These are phyloP conservation scores for Drosophila ercepeae DNA, from an alignment of 1,140 invertebrate genomes.

Conservation along the genomic window DNA sequence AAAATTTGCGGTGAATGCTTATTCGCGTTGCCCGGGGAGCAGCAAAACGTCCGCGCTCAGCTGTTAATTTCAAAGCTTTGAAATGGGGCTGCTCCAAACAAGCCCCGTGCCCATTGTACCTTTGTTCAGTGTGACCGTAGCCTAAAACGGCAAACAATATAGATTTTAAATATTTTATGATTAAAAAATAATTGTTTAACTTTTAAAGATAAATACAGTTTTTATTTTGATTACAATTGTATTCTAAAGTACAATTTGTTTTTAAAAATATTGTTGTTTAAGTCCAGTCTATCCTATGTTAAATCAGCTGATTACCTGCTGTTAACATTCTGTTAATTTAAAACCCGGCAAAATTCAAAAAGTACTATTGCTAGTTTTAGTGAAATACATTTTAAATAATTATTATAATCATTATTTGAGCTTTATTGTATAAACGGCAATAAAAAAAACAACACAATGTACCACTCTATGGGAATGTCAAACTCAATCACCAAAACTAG, in stretches of 20 bases:
- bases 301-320: not conserved
- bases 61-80: not conserved
- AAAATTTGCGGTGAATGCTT: not conserved
- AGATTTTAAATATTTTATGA: too few relatives aligned
- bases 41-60: not conserved
- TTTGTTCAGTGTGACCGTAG: not conserved
- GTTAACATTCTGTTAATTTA: not conserved
- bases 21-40: not conserved
- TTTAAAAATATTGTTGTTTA: too few relatives aligned
- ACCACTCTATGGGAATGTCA: not conserved
- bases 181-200: too few relatives aligned
- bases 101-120: not conserved
- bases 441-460: too few relatives aligned
- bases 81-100: not conserved
- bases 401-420: not conserved
- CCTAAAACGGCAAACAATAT: not conserved
- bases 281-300: not conserved
- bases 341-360: not conserved
- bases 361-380: too few relatives aligned
- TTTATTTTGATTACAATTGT: too few relatives aligned
- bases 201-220: too few relatives aligned
- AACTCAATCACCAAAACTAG: not conserved
- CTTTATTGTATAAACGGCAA: not conserved
- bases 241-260: too few relatives aligned
- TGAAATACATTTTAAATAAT: not conserved